Base-by-base conservation (phyloP, 1,140 invertebrate genomes). In the Contarinia nasturtii region DNA sequence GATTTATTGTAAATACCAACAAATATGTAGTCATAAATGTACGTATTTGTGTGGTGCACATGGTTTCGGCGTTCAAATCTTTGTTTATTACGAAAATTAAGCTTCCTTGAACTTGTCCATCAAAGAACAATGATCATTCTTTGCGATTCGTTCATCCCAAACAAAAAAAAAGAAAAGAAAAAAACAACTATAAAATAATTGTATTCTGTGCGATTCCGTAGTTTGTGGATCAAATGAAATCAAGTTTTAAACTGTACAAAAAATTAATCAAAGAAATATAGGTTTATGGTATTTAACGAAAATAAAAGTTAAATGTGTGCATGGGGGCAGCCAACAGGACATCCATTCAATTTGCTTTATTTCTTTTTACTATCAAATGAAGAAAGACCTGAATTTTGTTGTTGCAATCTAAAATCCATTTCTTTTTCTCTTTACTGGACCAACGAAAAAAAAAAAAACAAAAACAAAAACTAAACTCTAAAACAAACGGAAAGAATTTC, bases 231-330 rank as follows among this genome's bases (percentile, higher is more conserved):
- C 27, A 33, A 45, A 45, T n/a, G 11, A 45, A 46, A 38, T 46
- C 34, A 36, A 2, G 27, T 27, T 27, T 27, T 27, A 40, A 40
- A 15, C 12, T 15, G n/a, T 40, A 40, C 18, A 40, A 40, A 19
- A 40, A 40, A 15, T 36, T 10, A 40, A 40, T 15, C n/a, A 40
- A 40, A 40, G 18, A 40, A 15, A 40, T 15, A 19, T 15, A 40
- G 18, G 18, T 15, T 40, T 15, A 40, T 40, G 18, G 38, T 15
- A 40, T 15, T 14, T 19, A 7, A 4, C 12, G 18, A 12, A 5
- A 19, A 40, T 40, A 12, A 19, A 40, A 40, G 7, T 3, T 40
- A 19, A 40, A 34, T 42, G 51, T 50, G 55, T 54, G 58, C 27
- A 27, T 27, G 20, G 40, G 17, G 40, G 20, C 40, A 42, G 15